Evolutionary conservation across 2,113 vertebrate species (phyloP), one percentile per base, ranked within the genome.

Genomic region (Bucco capensis): DNA sequence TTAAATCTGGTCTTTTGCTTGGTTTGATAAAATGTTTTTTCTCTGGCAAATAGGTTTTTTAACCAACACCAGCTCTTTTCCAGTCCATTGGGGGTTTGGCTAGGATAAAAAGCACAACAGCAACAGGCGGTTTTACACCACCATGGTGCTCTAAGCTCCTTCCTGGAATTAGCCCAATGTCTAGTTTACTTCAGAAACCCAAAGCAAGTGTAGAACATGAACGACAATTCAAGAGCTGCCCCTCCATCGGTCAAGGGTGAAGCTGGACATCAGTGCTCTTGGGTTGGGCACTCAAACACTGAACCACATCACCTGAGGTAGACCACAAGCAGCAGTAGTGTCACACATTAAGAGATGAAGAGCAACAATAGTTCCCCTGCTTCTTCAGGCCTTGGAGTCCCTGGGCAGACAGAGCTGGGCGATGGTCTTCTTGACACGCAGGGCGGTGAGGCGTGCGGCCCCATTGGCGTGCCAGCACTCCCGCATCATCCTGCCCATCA

Each of bases 361-460:
- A 44, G 84, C 71, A 56, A 64, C 5, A 49, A 18, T 46, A 82
- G 8, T 33, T 83, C 35, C 65, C 49, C 23, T 57, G 31, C 31
- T 47, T 31, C 62, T 42, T 96, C 95, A 98, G 83, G 93, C 95
- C 80, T 98, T 98, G 96, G 96, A 83, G 67, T 99, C 98, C 82
- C 98, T 97, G 86, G 96, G 97, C 72, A 90, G 91, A 3, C 97
- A 98, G 90, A 99, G 98, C 96, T 99, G 98, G 9, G 98, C 98
- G 72, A 99, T 87, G 0, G 99, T 99, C 79, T 99, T 99, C 98
- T 99, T 99, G 84, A 99, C 98, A 6, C 99, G 98, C 82, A 99
- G 98, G 4, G 99, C 98, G 0, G 99, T 99, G 46, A 99, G 98
- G 3, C 99, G 98, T 2, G 99, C 99, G 0, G 99, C 98, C 1